phyloP scores from a whole-genome alignment of 2,888 invertebrate genomes.

The Chrysopilus asiliformis region DNA sequence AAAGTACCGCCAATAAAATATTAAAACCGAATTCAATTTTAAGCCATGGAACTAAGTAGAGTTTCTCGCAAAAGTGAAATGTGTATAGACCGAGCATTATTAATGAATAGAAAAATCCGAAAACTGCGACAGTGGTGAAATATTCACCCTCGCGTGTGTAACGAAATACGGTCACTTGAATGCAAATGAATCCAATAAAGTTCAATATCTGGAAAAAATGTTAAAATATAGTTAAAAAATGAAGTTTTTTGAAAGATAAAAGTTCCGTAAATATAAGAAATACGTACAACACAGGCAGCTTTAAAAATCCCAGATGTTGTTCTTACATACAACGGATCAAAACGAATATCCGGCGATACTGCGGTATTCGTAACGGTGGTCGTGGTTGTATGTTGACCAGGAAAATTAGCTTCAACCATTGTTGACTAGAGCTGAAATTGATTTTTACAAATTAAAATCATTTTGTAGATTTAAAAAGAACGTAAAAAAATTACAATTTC shows the following conservation, averaged over 20 bases:
- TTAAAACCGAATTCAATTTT: constrained; percentile 68
- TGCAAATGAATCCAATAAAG: constrained; percentile 68
- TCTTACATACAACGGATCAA: constrained; percentile 55
- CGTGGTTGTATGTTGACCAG: constrained; percentile 61
- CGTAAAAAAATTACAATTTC: too few relatives aligned
- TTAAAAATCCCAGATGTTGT: constrained; percentile 67
- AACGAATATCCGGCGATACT: constrained; percentile 56
- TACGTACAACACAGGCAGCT: constrained; percentile 59
- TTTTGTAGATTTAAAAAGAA: too few relatives aligned
- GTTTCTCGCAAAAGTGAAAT: constrained; percentile 75
- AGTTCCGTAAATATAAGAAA: too few relatives aligned
- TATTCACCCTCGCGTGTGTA: constrained; percentile 48
- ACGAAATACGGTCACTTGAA: constrained; percentile 46
- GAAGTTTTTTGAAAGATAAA: too few relatives aligned
- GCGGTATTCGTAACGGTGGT: constrained; percentile 52
- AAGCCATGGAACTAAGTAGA: constrained; percentile 76
- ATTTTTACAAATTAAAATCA: too few relatives aligned
- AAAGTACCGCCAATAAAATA: constrained; percentile 57
- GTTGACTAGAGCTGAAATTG: constrained; percentile 12
- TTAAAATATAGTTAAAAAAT: too few relatives aligned
- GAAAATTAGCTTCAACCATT: constrained; percentile 54
- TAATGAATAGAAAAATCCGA: constrained; percentile 73
- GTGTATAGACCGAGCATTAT: constrained; percentile 65
- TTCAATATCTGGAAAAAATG: constrained; percentile 51
- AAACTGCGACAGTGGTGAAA: constrained; percentile 69